Base-by-base conservation (phyloP, 2,797 vertebrate genomes). In the Mormyrops attenuatus region DNA sequence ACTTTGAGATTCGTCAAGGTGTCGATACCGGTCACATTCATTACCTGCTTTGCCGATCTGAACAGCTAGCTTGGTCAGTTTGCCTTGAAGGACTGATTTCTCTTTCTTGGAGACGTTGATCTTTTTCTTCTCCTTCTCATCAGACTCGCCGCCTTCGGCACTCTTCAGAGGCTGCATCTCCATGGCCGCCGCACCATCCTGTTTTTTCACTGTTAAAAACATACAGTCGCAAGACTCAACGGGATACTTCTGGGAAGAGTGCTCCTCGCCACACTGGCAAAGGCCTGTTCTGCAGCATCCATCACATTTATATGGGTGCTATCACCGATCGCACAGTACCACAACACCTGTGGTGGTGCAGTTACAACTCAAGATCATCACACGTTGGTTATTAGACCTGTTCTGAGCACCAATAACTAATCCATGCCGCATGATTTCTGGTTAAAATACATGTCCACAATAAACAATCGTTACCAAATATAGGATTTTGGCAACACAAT, bases 91-190 rank as follows among this genome's bases (percentile, higher is more conserved):
- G 88, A 99, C 99, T 0, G 98, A 99, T 92, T 99, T 99, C 91
- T 99, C 99, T 89, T 99, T 99, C 95, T 99, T 99, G 57, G 98
- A 97, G 94, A 95, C 95, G 66, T 95, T 97, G 92, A 95, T 93
- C 92, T 97, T 99, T 96, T 97, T 99, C 95, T 96, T 98, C 94
- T 99, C 97, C 44, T 99, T 98, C 0, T 99, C 98, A 0, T 99
- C 98, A 0, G 97, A 91, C 89, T 98, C 98, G 53, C 97, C 97
- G 0, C 99, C 99, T 94, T 99, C 99, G 0, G 98, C 98, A 0
- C 98, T 99, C 96, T 99, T 99, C 90, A 99, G 95, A 1, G 99
- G 99, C 92, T 99, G 99, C 99, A 99, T 99, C 94, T 99, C 99
- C 98, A 99, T 99, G 90, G 98, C 99, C 49, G 98, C 99, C 13